A percentile compares a stretch with the other conserved stretches of the same genome.
phyloP scores from a whole-genome alignment of 2,797 vertebrate species.

The Phoxinus dragarum region DNA sequence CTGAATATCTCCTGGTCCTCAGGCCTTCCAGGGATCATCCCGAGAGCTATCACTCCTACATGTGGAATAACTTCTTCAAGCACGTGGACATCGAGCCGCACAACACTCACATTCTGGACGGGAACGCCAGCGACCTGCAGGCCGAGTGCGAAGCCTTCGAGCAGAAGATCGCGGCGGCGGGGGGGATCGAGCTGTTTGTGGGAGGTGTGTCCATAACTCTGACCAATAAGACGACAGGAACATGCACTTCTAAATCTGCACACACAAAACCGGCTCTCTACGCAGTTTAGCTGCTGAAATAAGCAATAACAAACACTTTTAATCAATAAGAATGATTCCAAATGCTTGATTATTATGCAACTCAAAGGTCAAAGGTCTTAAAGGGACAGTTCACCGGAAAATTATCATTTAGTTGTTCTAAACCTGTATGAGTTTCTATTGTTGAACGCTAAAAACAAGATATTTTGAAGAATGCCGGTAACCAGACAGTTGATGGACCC shows the following conservation, averaged over 20 bases:
- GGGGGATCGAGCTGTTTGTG: constrained; percentile 94
- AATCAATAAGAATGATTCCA: background rate
- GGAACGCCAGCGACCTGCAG: constrained; percentile 86
- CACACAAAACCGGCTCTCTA: background rate
- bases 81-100: constrained; percentile 91
- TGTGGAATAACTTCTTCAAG: constrained; percentile 99
- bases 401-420: background rate
- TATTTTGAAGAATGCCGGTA: too few species aligned
- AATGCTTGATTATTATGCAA: background rate
- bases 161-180: constrained; percentile 88
- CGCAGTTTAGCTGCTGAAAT: background rate
- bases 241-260: background rate
- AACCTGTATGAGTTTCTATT: too few species aligned
- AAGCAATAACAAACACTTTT: background rate
- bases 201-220: constrained; percentile 81
- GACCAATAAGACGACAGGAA: background rate
- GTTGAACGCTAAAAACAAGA: too few species aligned
- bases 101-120: constrained; percentile 92
- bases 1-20: background rate
- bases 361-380: background rate
- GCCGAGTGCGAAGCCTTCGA: constrained; percentile 90
- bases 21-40: constrained; percentile 93
- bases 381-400: background rate
- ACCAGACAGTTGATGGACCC: too few species aligned
- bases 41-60: constrained; percentile 98